Percentiles rank a stretch among this genome's conserved stretches.
Conservation (phyloP, 2,797 vertebrate species). For the Limnodromus scolopaceus region DNA sequence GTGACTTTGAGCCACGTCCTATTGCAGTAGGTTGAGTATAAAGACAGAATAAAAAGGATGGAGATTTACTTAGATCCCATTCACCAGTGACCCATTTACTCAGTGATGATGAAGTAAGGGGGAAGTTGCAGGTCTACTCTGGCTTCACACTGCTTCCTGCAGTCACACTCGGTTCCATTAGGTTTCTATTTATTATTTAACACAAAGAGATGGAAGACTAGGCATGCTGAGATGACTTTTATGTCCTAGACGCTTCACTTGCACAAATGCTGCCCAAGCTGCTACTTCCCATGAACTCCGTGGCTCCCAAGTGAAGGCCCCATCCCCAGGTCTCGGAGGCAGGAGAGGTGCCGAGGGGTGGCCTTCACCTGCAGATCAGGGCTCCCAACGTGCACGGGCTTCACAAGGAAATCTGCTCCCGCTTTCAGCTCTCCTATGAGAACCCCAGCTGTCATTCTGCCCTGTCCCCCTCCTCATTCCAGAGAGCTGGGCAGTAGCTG, state of each 20-base stretch:
- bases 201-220: not conserved
- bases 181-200: constrained; percentile 24
- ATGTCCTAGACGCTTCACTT: not conserved
- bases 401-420: not conserved
- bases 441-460: not conserved
- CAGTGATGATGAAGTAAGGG: constrained; percentile 58
- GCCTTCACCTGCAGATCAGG: not conserved
- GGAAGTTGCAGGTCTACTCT: not conserved
- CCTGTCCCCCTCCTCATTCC: not conserved
- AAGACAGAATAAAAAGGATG: not conserved
- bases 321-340: not conserved
- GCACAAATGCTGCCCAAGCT: not conserved
- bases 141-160: not conserved
- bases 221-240: not conserved
- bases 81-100: constrained; percentile 59
- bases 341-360: not conserved
- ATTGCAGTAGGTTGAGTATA: not conserved
- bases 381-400: not conserved
- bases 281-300: not conserved
- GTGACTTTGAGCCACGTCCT: not conserved
- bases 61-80: not conserved
- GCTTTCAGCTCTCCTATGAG: not conserved
- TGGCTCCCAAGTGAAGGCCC: not conserved
- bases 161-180: constrained; percentile 10
- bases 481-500: not conserved